Percentiles rank a stretch among this genome's conserved stretches.
Conservation (phyloP, 2,888 invertebrate genomes). For the Synanthedon myopaeformis region DNA sequence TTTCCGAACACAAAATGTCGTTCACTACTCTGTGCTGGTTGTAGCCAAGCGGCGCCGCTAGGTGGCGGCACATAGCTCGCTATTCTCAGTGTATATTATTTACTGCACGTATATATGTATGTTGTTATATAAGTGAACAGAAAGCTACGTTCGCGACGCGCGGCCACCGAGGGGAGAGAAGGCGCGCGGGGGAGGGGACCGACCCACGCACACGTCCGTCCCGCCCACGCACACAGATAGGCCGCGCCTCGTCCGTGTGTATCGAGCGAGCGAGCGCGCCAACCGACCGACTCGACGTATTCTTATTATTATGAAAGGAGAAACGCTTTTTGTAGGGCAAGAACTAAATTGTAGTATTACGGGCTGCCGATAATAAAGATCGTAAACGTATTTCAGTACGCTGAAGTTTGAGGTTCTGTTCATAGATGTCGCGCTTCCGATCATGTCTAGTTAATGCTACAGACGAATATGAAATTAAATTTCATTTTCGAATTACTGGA, state of each 20-base stretch:
- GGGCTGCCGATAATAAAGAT: conserved; percentile 63
- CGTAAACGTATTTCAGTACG: conserved; percentile 62
- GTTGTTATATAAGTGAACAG: conserved; percentile 69
- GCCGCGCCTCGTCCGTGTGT: conserved; percentile 42
- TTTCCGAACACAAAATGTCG: conserved; percentile 4
- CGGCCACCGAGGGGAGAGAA: conserved; percentile 19
- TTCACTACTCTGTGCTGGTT: conserved; percentile 36
- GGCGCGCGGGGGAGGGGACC: conserved; percentile 10
- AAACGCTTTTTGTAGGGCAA: conserved; percentile 72
- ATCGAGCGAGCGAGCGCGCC: conserved; percentile 63
- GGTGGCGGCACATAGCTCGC: conserved; percentile 66
- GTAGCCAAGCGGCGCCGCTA: conserved; percentile 46
- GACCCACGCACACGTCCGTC: conserved; percentile 22
- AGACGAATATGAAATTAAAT: no score
- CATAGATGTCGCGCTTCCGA: conserved; percentile 63
- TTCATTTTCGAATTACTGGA: no score
- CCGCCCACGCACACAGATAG: conserved; percentile 29
- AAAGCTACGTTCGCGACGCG: conserved; percentile 47
- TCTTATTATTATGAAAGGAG: conserved; percentile 73
- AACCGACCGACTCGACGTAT: conserved; percentile 69
- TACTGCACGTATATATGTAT: conserved; percentile 54
- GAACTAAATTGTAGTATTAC: conserved; percentile 69
- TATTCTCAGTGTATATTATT: conserved; percentile 66
- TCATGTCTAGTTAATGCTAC: conserved; percentile 7
- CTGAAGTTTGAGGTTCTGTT: conserved; percentile 56